Evolutionary conservation across 2,113 vertebrate genomes (phyloP).

Genomic region (Heteronetta atricapilla): DNA sequence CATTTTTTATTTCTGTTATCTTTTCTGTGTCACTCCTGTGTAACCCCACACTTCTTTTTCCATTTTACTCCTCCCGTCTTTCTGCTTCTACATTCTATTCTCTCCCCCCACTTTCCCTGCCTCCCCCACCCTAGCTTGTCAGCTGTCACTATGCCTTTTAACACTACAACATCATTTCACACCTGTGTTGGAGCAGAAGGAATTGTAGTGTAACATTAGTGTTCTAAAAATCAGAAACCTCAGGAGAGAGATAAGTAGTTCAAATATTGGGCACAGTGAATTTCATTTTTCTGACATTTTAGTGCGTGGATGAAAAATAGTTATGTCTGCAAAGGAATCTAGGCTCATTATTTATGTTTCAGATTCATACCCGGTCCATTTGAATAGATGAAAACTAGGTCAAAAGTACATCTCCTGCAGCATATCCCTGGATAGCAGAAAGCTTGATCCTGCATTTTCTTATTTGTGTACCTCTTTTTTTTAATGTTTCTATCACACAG

Average conservation of each 20-base stretch:
- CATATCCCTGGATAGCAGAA: not conserved
- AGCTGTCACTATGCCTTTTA: not conserved
- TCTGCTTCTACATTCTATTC: not conserved
- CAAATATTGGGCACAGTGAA: not conserved
- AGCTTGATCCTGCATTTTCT: not conserved
- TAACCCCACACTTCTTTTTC: not conserved
- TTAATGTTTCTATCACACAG: not conserved
- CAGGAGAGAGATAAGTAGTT: not conserved
- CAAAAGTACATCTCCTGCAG: not conserved
- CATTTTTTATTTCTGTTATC: not conserved
- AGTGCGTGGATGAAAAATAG: not conserved
- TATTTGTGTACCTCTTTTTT: not conserved
- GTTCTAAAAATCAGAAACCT: conserved; percentile 14
- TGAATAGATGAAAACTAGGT: not conserved
- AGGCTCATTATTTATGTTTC: not conserved
- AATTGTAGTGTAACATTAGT: not conserved
- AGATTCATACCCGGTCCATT: not conserved
- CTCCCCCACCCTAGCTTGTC: not conserved
- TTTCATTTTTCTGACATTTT: not conserved
- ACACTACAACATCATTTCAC: not conserved
- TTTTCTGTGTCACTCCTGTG: not conserved
- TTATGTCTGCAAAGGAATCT: not conserved
- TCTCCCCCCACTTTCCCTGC: not conserved
- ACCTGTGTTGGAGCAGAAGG: not conserved
- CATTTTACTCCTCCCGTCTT: not conserved